Evolutionary conservation across 2,113 vertebrate species (phyloP), one percentile per base, ranked within the genome.

Genomic region (Caretta caretta): DNA sequence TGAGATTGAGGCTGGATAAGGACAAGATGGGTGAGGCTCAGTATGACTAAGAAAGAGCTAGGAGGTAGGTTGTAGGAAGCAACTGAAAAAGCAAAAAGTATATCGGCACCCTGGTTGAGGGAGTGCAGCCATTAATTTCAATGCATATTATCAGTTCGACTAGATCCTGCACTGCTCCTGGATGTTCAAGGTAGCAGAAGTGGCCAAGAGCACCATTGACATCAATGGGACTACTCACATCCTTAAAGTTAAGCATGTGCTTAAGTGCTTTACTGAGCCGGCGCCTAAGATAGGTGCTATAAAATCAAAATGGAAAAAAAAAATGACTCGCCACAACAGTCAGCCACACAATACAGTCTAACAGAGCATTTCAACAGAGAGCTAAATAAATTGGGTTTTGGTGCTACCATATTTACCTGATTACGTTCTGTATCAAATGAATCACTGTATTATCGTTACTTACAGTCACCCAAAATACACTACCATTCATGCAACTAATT

Each of bases 121-220:
- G 35, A 69, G 35, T n/a, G 35, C 65, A n/a, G 65, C 35, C 65
- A 69, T n/a, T 20, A 2, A 14, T 19, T n/a, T 69, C 65, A 69
- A 17, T 9, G 35, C 35, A 19, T 35, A 31, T 35, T n/a, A 5
- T n/a, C 35, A 17, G 22, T 25, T 27, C 22, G 76, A 54, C 54
- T 65, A 19, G 24, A 56, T 38, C 29, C 81, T 95, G 49, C 27
- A 31, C 14, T 25, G 5, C 2, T 95, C 83, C 9, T 69, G 80
- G 72, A 92, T 83, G 59, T 3, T 1, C 10, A 86, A 86, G 42
- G 6, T 42, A 46, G 84, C 80, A 83, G 65, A 24, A 62, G 22
- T 46, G 79, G 54, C 69, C 27, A 46, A 10, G 75, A 87, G 17
- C 49, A 80, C 0, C 51, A 0, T 89, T 75, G 22, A 25, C 19